Percentiles rank a stretch among this genome's conserved stretches.
phyloP scores from a whole-genome alignment of 2,113 vertebrate genomes.

The Myotis lucifugus region DNA sequence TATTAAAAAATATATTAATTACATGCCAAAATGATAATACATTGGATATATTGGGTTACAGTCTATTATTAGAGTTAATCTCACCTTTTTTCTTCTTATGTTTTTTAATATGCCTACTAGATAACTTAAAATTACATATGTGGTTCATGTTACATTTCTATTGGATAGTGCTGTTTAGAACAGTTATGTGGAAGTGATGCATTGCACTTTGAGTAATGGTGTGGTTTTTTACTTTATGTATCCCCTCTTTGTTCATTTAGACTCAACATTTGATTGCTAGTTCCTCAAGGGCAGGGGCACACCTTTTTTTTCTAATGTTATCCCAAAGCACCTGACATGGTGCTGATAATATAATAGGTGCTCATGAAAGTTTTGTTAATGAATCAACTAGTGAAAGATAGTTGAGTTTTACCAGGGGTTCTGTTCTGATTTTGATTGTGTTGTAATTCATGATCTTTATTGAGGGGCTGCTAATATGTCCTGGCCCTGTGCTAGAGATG shows the following conservation, averaged over 20 bases:
- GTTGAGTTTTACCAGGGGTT: neutral
- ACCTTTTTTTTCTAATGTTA: slow-evolving; percentile 6
- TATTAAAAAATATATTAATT: neutral
- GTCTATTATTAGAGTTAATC: neutral
- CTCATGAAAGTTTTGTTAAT: neutral
- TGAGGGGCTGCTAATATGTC: neutral
- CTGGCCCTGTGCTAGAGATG: neutral
- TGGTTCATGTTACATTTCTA: neutral
- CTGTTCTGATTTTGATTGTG: neutral
- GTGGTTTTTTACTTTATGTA: neutral
- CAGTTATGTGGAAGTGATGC: neutral
- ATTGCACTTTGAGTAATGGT: neutral
- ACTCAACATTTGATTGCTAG: neutral
- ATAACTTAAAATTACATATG: slow-evolving; percentile 1
- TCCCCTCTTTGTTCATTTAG: neutral
- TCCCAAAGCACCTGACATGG: neutral
- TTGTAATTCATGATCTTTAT: slow-evolving; percentile 11
- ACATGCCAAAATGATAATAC: neutral
- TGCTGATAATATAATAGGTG: neutral
- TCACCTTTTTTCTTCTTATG: neutral
- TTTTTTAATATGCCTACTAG: slow-evolving; percentile 28
- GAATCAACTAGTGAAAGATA: slow-evolving; percentile 4
- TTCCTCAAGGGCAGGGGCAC: neutral
- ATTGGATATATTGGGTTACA: slow-evolving; percentile 15
- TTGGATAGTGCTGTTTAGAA: slow-evolving; percentile 14